These are phyloP conservation scores for Xenus cinereus DNA, from an alignment of 2,113 vertebrate genomes.

Conservation along the genomic window DNA sequence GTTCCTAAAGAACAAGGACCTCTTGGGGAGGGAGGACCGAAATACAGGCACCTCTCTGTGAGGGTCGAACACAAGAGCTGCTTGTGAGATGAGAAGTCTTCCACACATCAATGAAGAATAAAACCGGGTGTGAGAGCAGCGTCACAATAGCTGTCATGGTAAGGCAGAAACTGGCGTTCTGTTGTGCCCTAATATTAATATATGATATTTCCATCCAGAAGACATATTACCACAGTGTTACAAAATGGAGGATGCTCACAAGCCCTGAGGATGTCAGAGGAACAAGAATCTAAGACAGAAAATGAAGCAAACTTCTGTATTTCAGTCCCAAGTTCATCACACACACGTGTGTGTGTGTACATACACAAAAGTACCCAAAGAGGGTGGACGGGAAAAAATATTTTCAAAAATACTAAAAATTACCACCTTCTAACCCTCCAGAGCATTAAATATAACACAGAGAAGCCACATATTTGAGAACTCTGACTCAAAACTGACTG, in stretches of 20 bases:
- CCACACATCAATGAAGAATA: background rate
- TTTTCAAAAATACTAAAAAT: background rate
- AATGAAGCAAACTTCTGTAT: background rate
- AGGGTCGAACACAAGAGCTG: background rate
- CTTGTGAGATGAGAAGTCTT: background rate
- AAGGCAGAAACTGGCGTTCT: background rate
- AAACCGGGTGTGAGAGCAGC: background rate
- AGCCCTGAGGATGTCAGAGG: background rate
- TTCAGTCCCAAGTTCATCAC: background rate
- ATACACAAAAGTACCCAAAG: background rate
- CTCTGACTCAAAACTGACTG: background rate
- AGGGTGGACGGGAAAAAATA: rapidly evolving
- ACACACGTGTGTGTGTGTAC: background rate
- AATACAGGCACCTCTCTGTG: rapidly evolving
- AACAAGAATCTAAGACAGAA: background rate
- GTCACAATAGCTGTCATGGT: background rate
- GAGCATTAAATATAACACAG: background rate
- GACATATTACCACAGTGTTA: background rate
- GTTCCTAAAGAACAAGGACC: background rate
- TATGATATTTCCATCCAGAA: background rate
- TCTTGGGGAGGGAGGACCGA: background rate
- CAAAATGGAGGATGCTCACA: background rate
- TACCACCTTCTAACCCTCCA: background rate
- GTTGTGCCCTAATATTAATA: background rate
- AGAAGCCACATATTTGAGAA: background rate